Percentiles rank a stretch among this genome's conserved stretches.
Evolutionary conservation across 2,888 invertebrate genomes (phyloP).

Genomic region (Serrognathus titanus): DNA sequence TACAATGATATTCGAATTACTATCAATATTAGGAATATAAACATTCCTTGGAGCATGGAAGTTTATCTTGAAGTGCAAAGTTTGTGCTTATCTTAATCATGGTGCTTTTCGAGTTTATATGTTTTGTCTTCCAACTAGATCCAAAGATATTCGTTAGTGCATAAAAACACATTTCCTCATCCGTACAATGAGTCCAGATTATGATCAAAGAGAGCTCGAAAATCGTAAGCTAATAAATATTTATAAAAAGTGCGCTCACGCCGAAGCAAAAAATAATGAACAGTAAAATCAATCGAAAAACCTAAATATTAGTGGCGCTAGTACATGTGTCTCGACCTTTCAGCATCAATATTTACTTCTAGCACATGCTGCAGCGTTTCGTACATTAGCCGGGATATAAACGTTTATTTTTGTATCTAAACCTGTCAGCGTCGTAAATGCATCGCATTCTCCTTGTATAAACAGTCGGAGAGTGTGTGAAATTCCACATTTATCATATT

Average conservation of each 20-base stretch:
- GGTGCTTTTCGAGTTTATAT: neutral
- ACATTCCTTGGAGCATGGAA: too few species aligned
- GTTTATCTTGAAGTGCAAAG: too few species aligned
- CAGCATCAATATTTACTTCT: constrained; percentile 3
- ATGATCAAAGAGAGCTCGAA: too few species aligned
- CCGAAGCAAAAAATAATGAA: neutral
- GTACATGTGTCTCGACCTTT: constrained; percentile 13
- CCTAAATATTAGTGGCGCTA: constrained; percentile 14
- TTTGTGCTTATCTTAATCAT: neutral
- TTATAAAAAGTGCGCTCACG: too few species aligned
- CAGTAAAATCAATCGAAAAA: constrained; percentile 14
- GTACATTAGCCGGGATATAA: constrained; percentile 17
- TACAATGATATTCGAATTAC: too few species aligned
- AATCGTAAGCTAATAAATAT: too few species aligned
- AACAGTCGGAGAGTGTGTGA: constrained; percentile 26
- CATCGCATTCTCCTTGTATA: constrained; percentile 29
- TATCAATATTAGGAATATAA: too few species aligned
- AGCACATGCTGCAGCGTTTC: constrained; percentile 6
- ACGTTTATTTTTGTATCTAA: constrained; percentile 32
- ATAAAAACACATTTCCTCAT: too few species aligned
- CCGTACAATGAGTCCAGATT: too few species aligned
- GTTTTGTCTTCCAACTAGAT: neutral
- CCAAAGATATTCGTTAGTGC: neutral
- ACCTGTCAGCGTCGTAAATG: constrained; percentile 34
- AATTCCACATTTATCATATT: constrained; percentile 20